Percentiles rank a stretch among this genome's conserved stretches.
Conservation (phyloP, 2,797 vertebrate genomes). For the Micrastur ruficollis region DNA sequence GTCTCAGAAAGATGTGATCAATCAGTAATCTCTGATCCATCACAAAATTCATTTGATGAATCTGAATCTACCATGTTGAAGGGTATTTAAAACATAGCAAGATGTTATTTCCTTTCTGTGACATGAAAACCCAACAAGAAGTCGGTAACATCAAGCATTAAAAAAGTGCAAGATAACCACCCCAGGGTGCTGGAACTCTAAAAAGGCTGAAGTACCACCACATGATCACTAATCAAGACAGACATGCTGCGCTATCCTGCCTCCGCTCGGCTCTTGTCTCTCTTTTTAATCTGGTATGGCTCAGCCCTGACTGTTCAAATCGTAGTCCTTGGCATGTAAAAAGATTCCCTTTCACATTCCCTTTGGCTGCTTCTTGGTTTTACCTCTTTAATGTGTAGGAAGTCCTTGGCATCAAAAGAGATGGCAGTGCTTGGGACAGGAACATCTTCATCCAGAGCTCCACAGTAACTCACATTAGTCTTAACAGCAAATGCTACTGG, state of each 20-base stretch:
- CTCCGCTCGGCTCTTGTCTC: background rate
- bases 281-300: background rate
- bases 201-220: background rate
- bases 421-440: conserved; percentile 93
- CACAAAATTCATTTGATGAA: background rate
- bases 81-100: background rate
- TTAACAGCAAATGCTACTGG: conserved; percentile 96
- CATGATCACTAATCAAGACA: background rate
- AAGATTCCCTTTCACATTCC: background rate
- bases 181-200: background rate
- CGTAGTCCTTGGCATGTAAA: background rate
- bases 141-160: background rate
- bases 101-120: background rate
- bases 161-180: background rate
- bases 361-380: background rate
- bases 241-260: background rate
- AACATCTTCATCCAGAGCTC: conserved; percentile 93
- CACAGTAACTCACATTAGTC: conserved; percentile 96
- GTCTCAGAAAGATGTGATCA: too few relatives aligned
- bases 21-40: background rate
- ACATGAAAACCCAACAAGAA: background rate
- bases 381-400: conserved; percentile 99
- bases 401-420: conserved; percentile 98
- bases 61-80: background rate
- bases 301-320: background rate